Conservation (phyloP, 2,888 invertebrate species). For the Ectemnius cavifrons region DNA sequence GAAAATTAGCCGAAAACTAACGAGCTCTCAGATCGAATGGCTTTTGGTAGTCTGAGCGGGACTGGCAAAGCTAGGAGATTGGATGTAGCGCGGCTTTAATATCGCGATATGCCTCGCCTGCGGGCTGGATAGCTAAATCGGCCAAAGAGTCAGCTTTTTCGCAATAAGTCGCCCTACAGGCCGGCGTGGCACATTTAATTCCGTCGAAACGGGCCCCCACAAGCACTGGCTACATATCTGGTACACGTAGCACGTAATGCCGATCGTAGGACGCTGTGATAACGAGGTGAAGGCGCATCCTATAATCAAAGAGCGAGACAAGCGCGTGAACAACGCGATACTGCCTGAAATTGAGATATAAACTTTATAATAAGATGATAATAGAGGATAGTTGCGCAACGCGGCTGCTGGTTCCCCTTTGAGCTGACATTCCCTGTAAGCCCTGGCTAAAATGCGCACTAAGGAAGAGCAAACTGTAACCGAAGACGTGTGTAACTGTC, state of each 20-base stretch:
- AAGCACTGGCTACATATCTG: background rate
- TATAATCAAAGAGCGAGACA: slow-evolving; percentile 4
- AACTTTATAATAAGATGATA: slow-evolving; percentile 15
- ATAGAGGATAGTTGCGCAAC: background rate
- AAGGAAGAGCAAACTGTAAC: slow-evolving; percentile 2
- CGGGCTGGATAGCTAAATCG: background rate
- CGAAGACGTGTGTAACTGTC: slow-evolving; percentile 3
- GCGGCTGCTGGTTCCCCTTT: background rate
- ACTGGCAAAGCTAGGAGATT: background rate
- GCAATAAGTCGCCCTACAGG: background rate
- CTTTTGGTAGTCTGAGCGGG: too few relatives aligned
- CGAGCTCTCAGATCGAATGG: background rate
- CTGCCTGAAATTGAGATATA: background rate
- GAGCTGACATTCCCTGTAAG: slow-evolving; percentile 1
- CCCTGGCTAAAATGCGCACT: background rate
- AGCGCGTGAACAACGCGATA: slow-evolving; percentile 5
- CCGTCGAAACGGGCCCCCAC: background rate
- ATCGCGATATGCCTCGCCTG: background rate
- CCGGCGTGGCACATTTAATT: background rate
- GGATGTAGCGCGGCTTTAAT: slow-evolving; percentile 4
- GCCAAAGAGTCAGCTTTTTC: background rate
- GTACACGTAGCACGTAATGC: too few relatives aligned
- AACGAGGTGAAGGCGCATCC: background rate
- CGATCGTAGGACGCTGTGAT: background rate
- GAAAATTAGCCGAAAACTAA: slow-evolving; percentile 3